These are phyloP conservation scores for Drosophila mercatorum DNA, from an alignment of 2,888 invertebrate species.

Conservation along the genomic window DNA sequence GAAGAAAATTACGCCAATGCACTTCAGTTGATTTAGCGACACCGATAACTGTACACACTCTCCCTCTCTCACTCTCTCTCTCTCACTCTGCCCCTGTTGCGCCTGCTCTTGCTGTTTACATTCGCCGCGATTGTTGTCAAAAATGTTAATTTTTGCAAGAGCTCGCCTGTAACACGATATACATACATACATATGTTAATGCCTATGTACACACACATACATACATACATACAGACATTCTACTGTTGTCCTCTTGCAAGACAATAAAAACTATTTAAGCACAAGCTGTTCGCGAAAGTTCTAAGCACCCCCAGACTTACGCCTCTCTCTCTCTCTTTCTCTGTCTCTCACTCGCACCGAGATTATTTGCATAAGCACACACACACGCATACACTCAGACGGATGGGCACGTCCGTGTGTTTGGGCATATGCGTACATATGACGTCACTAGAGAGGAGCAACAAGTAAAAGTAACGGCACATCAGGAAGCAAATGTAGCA, in stretches of 20 bases:
- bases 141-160: background rate
- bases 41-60: conserved; percentile 2
- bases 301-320: conserved; percentile 28
- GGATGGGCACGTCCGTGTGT: background rate
- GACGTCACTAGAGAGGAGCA: conserved; percentile 37
- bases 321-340: conserved; percentile 4
- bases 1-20: background rate
- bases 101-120: background rate
- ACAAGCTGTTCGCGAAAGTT: conserved; percentile 2
- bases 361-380: conserved; percentile 16
- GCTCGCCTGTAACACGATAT: conserved; percentile 6
- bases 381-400: background rate
- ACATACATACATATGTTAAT: background rate
- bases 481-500: conserved; percentile 38
- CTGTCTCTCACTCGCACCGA: conserved; percentile 2
- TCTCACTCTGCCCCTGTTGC: background rate
- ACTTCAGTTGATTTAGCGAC: background rate
- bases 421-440: conserved; percentile 21
- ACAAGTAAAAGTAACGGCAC: conserved; percentile 43
- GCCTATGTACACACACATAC: background rate
- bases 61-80: background rate
- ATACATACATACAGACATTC: background rate
- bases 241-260: conserved; percentile 4
- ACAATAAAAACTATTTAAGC: conserved; percentile 1
- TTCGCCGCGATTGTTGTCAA: background rate